These are phyloP conservation scores for Pycnomerus fuliginosus DNA, from an alignment of 2,888 invertebrate genomes.

Conservation along the genomic window DNA sequence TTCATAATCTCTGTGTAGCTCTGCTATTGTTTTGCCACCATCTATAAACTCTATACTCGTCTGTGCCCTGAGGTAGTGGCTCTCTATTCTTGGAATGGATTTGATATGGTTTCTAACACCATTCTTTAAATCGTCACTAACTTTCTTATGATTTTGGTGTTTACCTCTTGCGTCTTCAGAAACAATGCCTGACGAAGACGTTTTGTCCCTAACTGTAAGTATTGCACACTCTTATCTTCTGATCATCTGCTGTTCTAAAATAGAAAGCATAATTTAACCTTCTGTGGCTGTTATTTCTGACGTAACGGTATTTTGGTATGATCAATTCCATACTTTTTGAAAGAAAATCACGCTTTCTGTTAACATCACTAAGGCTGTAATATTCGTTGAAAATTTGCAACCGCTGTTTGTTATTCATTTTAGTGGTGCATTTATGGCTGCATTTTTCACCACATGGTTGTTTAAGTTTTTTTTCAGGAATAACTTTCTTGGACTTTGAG, in stretches of 20 bases:
- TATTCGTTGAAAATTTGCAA: background rate
- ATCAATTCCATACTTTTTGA: background rate
- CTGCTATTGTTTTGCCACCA: constrained; percentile 30
- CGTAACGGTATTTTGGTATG: background rate
- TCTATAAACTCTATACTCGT: constrained; percentile 26
- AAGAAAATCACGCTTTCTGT: background rate
- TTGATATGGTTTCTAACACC: background rate
- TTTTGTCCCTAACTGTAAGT: background rate
- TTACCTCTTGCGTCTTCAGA: constrained; percentile 1
- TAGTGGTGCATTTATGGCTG: constrained; percentile 1
- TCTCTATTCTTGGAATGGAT: constrained; percentile 1
- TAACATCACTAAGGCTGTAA: background rate
- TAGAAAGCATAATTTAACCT: background rate
- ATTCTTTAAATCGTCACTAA: background rate
- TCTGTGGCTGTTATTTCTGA: background rate
- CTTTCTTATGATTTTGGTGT: constrained; percentile 1
- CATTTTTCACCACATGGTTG: constrained; percentile 2
- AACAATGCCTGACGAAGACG: background rate
- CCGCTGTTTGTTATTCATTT: background rate
- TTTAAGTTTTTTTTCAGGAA: background rate
- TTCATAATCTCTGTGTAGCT: constrained; percentile 31
- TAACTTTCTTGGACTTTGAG: background rate
- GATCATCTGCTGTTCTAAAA: background rate
- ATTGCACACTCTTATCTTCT: background rate
- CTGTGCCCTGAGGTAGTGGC: constrained; percentile 1